Percentiles rank a stretch among this genome's conserved stretches.
Conservation (phyloP, 2,113 vertebrate genomes). For the Passerina amoena region DNA sequence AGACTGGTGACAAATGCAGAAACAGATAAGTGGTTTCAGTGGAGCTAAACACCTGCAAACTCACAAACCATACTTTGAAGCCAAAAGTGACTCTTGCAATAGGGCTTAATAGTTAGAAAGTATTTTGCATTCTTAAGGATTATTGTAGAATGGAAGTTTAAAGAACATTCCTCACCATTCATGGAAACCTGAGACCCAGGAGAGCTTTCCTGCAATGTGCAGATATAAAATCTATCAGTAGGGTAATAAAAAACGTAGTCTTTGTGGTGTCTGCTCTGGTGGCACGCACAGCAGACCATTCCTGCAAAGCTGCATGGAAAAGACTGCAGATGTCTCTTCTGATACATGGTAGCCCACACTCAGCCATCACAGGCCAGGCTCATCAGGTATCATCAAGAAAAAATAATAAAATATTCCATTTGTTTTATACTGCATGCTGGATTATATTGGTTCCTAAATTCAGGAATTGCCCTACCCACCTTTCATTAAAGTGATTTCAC, state of each 20-base stretch:
- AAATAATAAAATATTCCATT: not conserved
- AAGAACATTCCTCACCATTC: not conserved
- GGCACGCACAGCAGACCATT: accelerated
- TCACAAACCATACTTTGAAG: not conserved
- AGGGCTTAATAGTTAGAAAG: not conserved
- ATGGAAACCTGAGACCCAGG: not conserved
- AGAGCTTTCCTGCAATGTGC: not conserved
- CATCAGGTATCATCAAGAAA: not conserved
- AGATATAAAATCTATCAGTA: not conserved
- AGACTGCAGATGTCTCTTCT: not conserved
- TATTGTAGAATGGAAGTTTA: not conserved
- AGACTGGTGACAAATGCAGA: not conserved
- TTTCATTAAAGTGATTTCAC: not conserved
- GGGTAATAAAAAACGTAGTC: accelerated
- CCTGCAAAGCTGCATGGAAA: not conserved
- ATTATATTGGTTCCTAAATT: not conserved
- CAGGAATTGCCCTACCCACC: not conserved
- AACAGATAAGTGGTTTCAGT: not conserved
- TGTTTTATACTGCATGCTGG: not conserved
- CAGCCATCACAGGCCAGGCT: not conserved
- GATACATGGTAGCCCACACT: not conserved
- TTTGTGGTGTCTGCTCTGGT: not conserved
- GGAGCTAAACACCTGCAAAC: not conserved
- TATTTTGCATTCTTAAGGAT: not conserved
- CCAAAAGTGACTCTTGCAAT: not conserved